Evolutionary conservation across 2,888 invertebrate species (phyloP).

Genomic region (Dilophus febrilis): DNA sequence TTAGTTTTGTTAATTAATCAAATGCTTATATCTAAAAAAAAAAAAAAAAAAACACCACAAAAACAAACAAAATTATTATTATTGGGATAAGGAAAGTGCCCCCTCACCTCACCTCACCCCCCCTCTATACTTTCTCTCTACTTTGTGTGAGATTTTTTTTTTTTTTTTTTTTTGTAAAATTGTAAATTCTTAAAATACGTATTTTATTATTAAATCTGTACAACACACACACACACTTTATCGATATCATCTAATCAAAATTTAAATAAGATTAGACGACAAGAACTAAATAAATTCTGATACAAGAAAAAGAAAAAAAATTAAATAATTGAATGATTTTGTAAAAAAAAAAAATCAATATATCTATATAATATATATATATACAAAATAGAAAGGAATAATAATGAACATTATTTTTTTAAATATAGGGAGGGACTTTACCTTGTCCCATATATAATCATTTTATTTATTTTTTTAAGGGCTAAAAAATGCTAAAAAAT

Average conservation of each 20-base stretch:
- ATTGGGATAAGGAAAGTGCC: slow-evolving; percentile 61
- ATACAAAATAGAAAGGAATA: not conserved
- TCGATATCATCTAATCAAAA: too few relatives aligned
- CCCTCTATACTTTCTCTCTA: slow-evolving; percentile 20
- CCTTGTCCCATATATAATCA: slow-evolving; percentile 27
- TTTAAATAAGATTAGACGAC: too few relatives aligned
- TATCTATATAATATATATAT: not conserved
- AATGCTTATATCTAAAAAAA: too few relatives aligned
- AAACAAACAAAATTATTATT: too few relatives aligned
- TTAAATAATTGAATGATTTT: slow-evolving; percentile 5
- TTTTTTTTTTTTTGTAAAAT: not conserved
- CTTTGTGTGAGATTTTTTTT: not conserved
- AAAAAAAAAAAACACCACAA: too few relatives aligned
- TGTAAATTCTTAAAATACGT: not conserved
- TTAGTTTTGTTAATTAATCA: too few relatives aligned
- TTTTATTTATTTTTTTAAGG: not conserved
- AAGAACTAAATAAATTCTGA: not conserved
- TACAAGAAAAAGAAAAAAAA: not conserved
- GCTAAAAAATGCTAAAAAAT: not conserved
- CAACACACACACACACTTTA: too few relatives aligned
- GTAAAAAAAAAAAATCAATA: not conserved
- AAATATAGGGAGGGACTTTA: slow-evolving; percentile 21
- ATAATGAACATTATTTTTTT: not conserved
- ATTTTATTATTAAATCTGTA: not conserved
- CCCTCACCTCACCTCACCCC: too few relatives aligned